These are phyloP conservation scores for Calliopsis andreniformis DNA, from an alignment of 1,140 invertebrate genomes.

Conservation along the genomic window DNA sequence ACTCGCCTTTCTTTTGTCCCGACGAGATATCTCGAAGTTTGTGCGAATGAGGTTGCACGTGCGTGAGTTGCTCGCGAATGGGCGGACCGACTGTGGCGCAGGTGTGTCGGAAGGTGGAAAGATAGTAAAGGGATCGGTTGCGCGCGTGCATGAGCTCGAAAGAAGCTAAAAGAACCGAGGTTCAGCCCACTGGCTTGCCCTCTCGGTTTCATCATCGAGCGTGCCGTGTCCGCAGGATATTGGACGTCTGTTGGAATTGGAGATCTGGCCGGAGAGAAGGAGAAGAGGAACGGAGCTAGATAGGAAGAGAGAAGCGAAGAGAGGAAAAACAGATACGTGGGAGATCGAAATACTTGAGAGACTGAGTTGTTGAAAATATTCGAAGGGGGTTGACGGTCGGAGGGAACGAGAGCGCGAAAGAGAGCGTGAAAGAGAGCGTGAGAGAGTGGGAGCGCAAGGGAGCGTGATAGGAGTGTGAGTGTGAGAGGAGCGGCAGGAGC, in stretches of 20 bases:
- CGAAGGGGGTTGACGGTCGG: no score
- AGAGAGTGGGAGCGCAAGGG: not conserved
- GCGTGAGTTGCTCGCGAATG: constrained; percentile 15
- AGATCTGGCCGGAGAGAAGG: not conserved
- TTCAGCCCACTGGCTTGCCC: constrained; percentile 18
- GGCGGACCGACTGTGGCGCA: constrained; percentile 16
- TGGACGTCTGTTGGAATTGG: not conserved
- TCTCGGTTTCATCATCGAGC: constrained; percentile 48
- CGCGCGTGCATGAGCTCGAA: constrained; percentile 48
- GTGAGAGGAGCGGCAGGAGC: constrained; percentile 10
- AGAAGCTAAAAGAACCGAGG: not conserved
- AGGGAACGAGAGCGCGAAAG: not conserved
- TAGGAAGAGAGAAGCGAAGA: not conserved
- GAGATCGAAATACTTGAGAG: no score
- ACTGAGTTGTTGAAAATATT: no score
- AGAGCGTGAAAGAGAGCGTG: not conserved
- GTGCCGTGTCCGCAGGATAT: constrained; percentile 60
- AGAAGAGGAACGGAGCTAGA: constrained; percentile 38
- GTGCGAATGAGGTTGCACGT: constrained; percentile 25
- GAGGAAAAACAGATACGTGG: no score
- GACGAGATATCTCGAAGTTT: not conserved
- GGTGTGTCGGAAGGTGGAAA: constrained; percentile 21
- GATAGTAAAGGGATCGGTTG: constrained; percentile 16
- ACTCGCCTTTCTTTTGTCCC: not conserved
- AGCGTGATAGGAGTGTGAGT: constrained; percentile 9